Conservation (phyloP, 2,113 vertebrate genomes). For the Isichthys henryi region DNA sequence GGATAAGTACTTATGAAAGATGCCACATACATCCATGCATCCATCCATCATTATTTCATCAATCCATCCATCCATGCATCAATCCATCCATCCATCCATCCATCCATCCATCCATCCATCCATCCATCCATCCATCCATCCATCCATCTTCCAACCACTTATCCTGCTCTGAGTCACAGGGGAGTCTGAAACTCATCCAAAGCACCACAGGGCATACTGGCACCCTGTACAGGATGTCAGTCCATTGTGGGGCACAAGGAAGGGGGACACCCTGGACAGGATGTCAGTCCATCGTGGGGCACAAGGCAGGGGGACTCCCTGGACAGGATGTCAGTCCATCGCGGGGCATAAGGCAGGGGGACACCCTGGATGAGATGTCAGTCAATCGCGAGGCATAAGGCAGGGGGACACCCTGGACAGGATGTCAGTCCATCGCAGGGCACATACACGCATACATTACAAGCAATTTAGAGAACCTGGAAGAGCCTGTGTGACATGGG, state of each 20-base stretch:
- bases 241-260: background rate
- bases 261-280: too few relatives aligned
- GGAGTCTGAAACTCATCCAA: background rate
- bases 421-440: background rate
- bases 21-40: background rate
- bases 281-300: too few relatives aligned
- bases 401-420: too few relatives aligned
- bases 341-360: too few relatives aligned
- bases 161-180: background rate
- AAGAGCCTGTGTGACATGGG: background rate
- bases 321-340: too few relatives aligned
- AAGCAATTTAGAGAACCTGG: background rate
- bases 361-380: too few relatives aligned
- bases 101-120: too few relatives aligned
- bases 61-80: too few relatives aligned
- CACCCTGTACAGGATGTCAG: background rate
- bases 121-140: too few relatives aligned
- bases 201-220: background rate
- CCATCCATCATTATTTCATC: background rate
- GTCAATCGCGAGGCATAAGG: too few relatives aligned
- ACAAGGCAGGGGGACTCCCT: too few relatives aligned
- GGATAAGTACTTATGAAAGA: background rate
- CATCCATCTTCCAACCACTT: background rate
- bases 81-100: background rate
- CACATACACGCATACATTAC: background rate